Base-by-base conservation (phyloP, 1,140 invertebrate genomes). In the Heterodera carotae region DNA sequence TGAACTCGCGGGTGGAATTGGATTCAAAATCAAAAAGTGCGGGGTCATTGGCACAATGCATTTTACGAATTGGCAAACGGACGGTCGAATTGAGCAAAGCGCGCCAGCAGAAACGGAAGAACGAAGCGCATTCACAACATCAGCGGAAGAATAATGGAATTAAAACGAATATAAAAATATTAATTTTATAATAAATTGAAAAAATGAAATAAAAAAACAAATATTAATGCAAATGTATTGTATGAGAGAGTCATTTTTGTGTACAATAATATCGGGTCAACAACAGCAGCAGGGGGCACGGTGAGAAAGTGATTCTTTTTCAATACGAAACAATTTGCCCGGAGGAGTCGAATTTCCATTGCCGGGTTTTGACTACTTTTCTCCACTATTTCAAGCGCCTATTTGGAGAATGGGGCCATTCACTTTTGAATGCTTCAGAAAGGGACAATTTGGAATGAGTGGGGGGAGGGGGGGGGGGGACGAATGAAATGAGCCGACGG, bases 1-100 rank as follows among this genome's bases (percentile, higher is more conserved):
- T 56, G 25, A 81, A 71, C 68, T 75, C 73, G 70, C 67, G 69
- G 7, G 80, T 81, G 25, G 80, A 80, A 43, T 81, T 81, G 36
- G 33, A 69, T 33, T 82, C 43, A 31, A 76, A 81, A 48, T 81
- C 73, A 39, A 81, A 81, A 4, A 81, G 62, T 69, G 80, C 29
- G 22, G 80, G 79, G 27, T 81, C 80, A 53, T 81, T 66, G n/a
- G 69, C 81, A 43, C 80, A 82, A 31, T 81, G 72, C 76, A 66
- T 66, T 34, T 29, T 27, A 10, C n/a, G 5, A 43, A 43, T 7
- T n/a, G 27, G 27, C 62, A 18, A 12, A 10, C 62, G 18, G 22
- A n/a, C 6, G 25, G 62, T 18, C n/a, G 27, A 66, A 29, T 25
- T 18, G 27, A 22, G 48, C 1, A 53, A 53, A 22, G 5, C 60